Evolutionary conservation across 2,113 vertebrate genomes (phyloP), one percentile per base, ranked within the genome.

Genomic region (Taurulus bubalis): DNA sequence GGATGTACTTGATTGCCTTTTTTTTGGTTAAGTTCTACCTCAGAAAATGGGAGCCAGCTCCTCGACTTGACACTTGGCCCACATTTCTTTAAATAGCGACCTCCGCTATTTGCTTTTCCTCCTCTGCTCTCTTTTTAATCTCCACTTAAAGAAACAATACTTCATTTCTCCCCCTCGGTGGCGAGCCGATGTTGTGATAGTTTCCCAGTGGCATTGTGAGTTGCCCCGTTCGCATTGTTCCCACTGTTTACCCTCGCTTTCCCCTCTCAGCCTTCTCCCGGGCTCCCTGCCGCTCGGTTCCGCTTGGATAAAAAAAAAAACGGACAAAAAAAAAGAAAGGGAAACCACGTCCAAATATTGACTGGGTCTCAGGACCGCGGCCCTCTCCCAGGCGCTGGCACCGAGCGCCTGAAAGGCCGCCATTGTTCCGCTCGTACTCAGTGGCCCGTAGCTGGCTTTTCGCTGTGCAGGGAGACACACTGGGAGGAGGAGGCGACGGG

Each of bases 341-440:
- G 83, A 73, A 62, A 90, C 85, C 75, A 51, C 79, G 81, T 93
- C 91, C 92, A 95, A 94, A 95, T 94, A 95, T 95, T 94, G 94
- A 95, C 93, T 82, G 86, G 90, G 83, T 91, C 90, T 89, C 80
- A 86, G 91, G 89, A 93, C 80, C 49, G 69, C 71, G 34, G 79
- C 78, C 74, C 67, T 90, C 91, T 86, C 90, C 82, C 82, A 92
- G 5, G 89, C 60, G 45, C 82, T 71, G 53, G 77, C 71, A 55
- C 79, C 72, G 79, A 75, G 38, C 4, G 71, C 64, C 85, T 94
- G 87, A 94, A 94, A 94, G 91, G 85, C 82, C 58, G 32, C 89
- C 75, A 93, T 95, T 95, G 94, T 95, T 94, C 82, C 42, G 69
- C 67, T 80, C 26, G 60, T 70, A 81, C 78, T 83, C 90, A 88